Conservation (phyloP, 2,888 invertebrate species). For the Palloptera scutellata region DNA sequence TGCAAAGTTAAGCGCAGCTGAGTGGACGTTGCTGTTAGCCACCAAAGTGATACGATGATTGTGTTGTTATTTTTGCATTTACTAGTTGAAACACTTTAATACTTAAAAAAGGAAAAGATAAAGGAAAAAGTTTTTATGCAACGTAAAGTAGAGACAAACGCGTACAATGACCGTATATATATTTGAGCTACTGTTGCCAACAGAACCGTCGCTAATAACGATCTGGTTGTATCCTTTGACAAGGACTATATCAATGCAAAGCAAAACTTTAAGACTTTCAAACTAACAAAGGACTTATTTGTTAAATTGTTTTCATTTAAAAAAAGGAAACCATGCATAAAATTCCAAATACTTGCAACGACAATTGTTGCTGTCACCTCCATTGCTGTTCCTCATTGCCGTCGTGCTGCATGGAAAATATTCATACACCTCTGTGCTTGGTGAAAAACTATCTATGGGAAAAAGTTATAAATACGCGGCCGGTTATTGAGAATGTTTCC, state of each 20-base stretch:
- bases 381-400: not conserved
- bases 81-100: slow-evolving; percentile 8
- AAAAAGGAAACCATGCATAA: slow-evolving; percentile 3
- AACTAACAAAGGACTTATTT: not conserved
- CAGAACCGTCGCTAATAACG: too few species aligned
- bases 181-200: not conserved
- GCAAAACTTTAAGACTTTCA: too few species aligned
- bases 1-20: slow-evolving; percentile 31
- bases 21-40: slow-evolving; percentile 30
- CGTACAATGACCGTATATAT: slow-evolving; percentile 33
- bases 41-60: not conserved
- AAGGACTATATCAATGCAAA: too few species aligned
- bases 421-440: slow-evolving; percentile 36
- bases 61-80: not conserved
- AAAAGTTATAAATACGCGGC: slow-evolving; percentile 40
- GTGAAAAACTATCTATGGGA: slow-evolving; percentile 47
- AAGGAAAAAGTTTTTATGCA: slow-evolving; percentile 8
- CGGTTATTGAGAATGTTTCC: slow-evolving; percentile 44
- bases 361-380: slow-evolving; percentile 14
- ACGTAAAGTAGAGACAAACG: slow-evolving; percentile 6
- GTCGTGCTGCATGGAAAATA: slow-evolving; percentile 26
- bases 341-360: slow-evolving; percentile 22
- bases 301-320: not conserved
- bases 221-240: too few species aligned
- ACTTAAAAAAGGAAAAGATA: not conserved